These are phyloP conservation scores for Ctenochaetus hawaiiensis DNA, from an alignment of 2,797 vertebrate species.

Conservation along the genomic window DNA sequence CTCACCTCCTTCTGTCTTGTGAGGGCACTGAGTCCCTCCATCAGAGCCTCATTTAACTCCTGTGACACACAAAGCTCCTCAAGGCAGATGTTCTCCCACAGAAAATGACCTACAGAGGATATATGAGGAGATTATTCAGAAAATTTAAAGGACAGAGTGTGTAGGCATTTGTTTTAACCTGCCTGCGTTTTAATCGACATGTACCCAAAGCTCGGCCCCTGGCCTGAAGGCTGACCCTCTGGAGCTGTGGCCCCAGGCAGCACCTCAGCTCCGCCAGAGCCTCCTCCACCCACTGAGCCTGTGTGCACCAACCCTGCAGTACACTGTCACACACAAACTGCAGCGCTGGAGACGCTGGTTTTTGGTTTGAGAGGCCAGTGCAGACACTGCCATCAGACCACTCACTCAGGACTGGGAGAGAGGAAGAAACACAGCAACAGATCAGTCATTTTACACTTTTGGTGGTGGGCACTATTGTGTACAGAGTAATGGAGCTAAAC, in stretches of 20 bases:
- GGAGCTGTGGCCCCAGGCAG: constrained; percentile 74
- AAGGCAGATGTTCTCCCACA: constrained; percentile 82
- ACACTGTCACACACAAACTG: constrained; percentile 82
- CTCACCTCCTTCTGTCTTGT: constrained; percentile 78
- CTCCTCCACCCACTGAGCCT: constrained; percentile 87
- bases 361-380: neutral
- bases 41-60: constrained; percentile 76
- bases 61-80: constrained; percentile 71
- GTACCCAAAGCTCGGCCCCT: constrained; percentile 81
- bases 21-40: constrained; percentile 81
- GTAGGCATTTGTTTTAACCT: neutral
- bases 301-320: constrained; percentile 85
- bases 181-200: neutral
- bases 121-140: neutral
- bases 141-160: neutral
- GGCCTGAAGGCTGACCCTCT: constrained; percentile 75
- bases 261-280: constrained; percentile 79
- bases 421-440: neutral
- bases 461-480: too few species aligned
- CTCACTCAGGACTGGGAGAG: constrained; percentile 86
- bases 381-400: constrained; percentile 80
- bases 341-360: constrained; percentile 57
- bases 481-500: too few species aligned
- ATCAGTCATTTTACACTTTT: neutral
- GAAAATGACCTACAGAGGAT: constrained; percentile 84